Evolutionary conservation across 2,888 invertebrate species (phyloP).

Genomic region (Aspidapion aeneum): DNA sequence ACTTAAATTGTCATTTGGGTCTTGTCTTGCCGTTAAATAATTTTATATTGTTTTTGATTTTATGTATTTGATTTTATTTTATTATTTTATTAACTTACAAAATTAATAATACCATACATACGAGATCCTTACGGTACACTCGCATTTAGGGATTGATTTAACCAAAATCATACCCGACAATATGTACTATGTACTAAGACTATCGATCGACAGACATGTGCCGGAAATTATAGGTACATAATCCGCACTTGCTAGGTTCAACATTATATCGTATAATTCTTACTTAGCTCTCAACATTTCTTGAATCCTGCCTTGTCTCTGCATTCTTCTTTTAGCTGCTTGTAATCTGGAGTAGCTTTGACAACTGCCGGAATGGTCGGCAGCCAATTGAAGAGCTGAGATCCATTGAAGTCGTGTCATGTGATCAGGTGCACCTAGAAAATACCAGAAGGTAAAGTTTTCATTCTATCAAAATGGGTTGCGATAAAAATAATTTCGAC

Average conservation of each 20-base stretch:
- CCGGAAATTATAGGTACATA: background rate
- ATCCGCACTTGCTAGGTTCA: background rate
- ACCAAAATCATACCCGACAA: no score
- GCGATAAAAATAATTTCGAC: no score
- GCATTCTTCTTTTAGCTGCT: constrained; percentile 50
- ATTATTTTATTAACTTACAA: no score
- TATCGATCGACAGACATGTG: background rate
- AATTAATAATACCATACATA: no score
- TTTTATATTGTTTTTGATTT: no score
- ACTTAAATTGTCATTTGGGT: no score
- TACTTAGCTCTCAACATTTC: constrained; percentile 54
- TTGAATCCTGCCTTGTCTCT: constrained; percentile 55
- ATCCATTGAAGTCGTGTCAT: constrained; percentile 76
- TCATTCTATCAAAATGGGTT: background rate
- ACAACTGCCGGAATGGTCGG: constrained; percentile 63
- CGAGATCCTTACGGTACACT: no score
- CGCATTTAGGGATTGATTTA: no score
- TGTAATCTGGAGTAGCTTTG: constrained; percentile 68
- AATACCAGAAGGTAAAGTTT: background rate
- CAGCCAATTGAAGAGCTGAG: constrained; percentile 68
- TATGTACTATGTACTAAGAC: no score
- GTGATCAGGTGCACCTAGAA: constrained; percentile 67
- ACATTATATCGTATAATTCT: no score
- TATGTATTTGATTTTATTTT: no score
- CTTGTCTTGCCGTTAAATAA: no score